Base-by-base conservation (phyloP, 2,113 vertebrate genomes). In the Thalassoma bifasciatum region DNA sequence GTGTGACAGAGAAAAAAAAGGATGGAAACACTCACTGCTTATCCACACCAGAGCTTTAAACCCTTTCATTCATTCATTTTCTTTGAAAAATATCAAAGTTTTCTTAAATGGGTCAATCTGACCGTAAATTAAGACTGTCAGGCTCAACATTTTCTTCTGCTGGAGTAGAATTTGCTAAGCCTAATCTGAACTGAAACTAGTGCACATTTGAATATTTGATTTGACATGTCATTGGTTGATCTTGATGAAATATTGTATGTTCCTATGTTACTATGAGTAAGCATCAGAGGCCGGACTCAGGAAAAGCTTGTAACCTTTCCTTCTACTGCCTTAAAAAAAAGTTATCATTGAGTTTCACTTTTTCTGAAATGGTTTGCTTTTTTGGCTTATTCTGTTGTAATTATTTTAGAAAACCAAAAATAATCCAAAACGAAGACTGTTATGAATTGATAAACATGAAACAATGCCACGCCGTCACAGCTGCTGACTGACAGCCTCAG, bases 401-500 rank as follows among this genome's bases (percentile, higher is more conserved):
- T 30, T 54, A 54, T 30, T 53, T 54, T 19, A 54, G 14, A 30
- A 17, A 54, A 54, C 13, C 16, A 38, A 61, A 24, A n/a, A 13
- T 5, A 34, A 40, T 22, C 10, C 17, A n/a, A 8, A 57, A 57
- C 2, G 2, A 13, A 3, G 10, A 8, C 2, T 44, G 17, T 40
- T 49, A 50, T 51, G 19, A 81, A 12, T 36, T 69, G 58, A 56
- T 46, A 46, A 21, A 72, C 60, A 56, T 52, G 13, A 70, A 72
- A 73, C 54, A 59, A 59, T 19, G 40, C 34, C 38, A 30, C 1
- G 38, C 58, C 42, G 72, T 66, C 49, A 72, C 59, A 26, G 68
- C 59, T 13, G 59, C 75, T 49, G 69, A 78, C 11, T 65, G 85
- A 78, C 70, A 71, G 65, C 50, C 30, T 50, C 24, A 26, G 59